These are phyloP conservation scores for Alces alces DNA, from an alignment of 2,113 vertebrate species.

Conservation along the genomic window DNA sequence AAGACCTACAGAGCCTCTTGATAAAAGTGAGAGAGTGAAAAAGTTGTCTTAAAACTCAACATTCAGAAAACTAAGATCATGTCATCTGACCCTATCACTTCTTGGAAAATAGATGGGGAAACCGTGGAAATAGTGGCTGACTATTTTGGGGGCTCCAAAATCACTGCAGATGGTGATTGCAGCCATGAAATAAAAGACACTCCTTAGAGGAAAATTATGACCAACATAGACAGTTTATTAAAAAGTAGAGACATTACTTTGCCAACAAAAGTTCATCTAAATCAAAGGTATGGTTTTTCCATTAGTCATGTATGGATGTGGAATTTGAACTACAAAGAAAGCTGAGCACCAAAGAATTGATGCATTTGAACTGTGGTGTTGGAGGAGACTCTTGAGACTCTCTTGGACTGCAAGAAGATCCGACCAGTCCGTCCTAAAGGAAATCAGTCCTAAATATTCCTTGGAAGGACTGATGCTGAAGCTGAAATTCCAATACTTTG, in stretches of 20 bases:
- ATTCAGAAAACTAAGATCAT: neutral
- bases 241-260: neutral
- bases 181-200: neutral
- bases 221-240: neutral
- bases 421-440: rapidly evolving
- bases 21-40: neutral
- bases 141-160: neutral
- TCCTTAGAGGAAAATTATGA: neutral
- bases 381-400: neutral
- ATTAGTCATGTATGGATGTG: neutral
- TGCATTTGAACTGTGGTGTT: neutral
- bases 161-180: neutral
- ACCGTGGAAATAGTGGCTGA: neutral
- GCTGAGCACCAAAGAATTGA: neutral
- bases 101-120: neutral
- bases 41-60: neutral
- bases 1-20: neutral
- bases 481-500: neutral
- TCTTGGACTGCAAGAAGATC: neutral
- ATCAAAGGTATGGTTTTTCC: neutral
- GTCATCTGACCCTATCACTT: neutral
- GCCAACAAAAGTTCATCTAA: neutral
- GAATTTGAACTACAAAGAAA: neutral
- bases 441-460: neutral
- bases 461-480: neutral